Evolutionary conservation across 2,797 vertebrate genomes (phyloP).

Genomic region (Notolepis coatsorum): DNA sequence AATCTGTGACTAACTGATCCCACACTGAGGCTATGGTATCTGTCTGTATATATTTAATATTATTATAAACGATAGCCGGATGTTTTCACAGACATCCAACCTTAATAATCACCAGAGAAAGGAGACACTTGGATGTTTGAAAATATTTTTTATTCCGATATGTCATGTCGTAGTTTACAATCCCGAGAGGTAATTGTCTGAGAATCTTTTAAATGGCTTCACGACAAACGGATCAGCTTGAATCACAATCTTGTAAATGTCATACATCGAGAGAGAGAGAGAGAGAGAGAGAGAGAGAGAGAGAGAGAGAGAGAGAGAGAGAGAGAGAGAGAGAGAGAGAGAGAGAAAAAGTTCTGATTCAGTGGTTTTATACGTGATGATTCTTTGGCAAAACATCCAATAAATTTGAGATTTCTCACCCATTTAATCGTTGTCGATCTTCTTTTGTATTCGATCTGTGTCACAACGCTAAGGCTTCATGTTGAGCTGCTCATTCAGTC

Average conservation of each 20-base stretch:
- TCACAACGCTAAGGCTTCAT: background rate
- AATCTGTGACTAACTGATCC: too few species aligned
- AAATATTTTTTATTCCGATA: constrained; percentile 1
- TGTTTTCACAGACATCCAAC: background rate
- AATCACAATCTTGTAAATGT: background rate
- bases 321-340: too few species aligned
- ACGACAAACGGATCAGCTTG: too few species aligned
- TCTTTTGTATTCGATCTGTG: background rate
- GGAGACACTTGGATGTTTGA: background rate
- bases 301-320: too few species aligned
- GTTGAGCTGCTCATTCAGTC: background rate
- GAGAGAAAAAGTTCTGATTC: background rate
- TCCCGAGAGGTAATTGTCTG: background rate
- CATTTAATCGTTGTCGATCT: background rate
- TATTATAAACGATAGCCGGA: too few species aligned
- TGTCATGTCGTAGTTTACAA: background rate
- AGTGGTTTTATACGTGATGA: background rate
- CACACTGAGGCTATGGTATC: too few species aligned
- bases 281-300: too few species aligned
- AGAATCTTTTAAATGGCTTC: background rate
- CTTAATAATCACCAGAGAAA: background rate
- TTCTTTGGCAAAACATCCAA: constrained; percentile 4
- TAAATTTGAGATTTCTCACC: background rate
- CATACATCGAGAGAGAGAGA: background rate
- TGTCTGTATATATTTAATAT: too few species aligned